Evolutionary conservation across 2,888 invertebrate species (phyloP).

Genomic region (Athetis lepigone): DNA sequence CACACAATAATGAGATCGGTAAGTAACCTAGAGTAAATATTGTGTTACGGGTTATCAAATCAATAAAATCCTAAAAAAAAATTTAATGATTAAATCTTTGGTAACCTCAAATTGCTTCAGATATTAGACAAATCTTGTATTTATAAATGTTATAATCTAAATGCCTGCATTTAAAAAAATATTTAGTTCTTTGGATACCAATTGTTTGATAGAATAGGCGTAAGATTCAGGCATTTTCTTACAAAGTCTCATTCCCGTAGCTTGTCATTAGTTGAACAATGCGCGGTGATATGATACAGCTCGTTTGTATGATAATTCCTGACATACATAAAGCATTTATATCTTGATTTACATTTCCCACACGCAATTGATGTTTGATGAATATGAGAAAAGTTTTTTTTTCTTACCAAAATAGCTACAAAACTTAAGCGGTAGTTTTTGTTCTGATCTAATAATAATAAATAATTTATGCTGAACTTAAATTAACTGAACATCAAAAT

Average conservation of each 20-base stretch:
- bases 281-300: slow-evolving; percentile 46
- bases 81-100: background rate
- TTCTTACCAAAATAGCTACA: slow-evolving; percentile 26
- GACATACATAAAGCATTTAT: slow-evolving; percentile 60
- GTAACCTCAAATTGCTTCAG: background rate
- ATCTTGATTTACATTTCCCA: slow-evolving; percentile 70
- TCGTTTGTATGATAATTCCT: slow-evolving; percentile 52
- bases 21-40: slow-evolving; percentile 71
- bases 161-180: no score
- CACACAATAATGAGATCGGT: slow-evolving; percentile 85
- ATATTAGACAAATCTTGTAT: no score
- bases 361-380: slow-evolving; percentile 60
- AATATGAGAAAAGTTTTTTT: slow-evolving; percentile 54
- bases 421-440: slow-evolving; percentile 19
- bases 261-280: slow-evolving; percentile 57
- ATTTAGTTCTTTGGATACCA: no score
- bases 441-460: background rate
- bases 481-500: slow-evolving; percentile 19
- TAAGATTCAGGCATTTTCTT: slow-evolving; percentile 19
- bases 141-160: no score
- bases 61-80: slow-evolving; percentile 11
- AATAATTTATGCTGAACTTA: slow-evolving; percentile 3
- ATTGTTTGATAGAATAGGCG: slow-evolving; percentile 19
- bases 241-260: slow-evolving; percentile 34
- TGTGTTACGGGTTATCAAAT: slow-evolving; percentile 25